Percentiles rank a stretch among this genome's conserved stretches.
phyloP scores from a whole-genome alignment of 2,113 vertebrate species.

The Thomomys bottae region DNA sequence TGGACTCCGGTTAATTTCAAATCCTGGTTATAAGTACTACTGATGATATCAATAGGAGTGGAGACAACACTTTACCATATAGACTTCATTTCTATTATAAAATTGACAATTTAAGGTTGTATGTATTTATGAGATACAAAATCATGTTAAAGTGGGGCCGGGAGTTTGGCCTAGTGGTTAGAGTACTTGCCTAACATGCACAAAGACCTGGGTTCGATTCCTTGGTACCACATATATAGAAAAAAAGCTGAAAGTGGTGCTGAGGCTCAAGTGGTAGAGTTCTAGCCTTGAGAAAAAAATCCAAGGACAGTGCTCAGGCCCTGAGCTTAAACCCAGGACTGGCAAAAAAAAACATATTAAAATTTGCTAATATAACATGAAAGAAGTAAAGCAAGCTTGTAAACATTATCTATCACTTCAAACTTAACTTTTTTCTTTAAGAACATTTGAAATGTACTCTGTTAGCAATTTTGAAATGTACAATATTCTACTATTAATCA shows the following conservation, averaged over 20 bases:
- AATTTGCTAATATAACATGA: not conserved
- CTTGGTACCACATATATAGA: no score
- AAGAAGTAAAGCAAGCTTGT: constrained; percentile 15
- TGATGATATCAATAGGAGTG: not conserved
- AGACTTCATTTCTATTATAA: not conserved
- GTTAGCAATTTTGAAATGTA: not conserved
- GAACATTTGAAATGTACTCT: not conserved
- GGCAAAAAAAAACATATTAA: not conserved
- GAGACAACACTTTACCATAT: not conserved
- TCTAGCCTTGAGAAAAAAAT: no score
- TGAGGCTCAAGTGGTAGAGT: no score
- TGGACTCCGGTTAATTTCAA: not conserved
- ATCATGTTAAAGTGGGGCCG: not conserved
- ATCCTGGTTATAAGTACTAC: not conserved
- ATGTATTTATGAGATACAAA: not conserved
- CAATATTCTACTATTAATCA: not conserved
- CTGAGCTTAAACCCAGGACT: no score
- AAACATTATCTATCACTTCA: not conserved
- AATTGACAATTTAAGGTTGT: not conserved
- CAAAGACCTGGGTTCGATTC: no score
- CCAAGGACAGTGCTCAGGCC: no score
- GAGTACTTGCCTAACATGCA: no score
- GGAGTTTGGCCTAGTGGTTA: no score
- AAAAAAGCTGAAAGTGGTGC: no score
- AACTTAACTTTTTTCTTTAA: not conserved